A percentile compares a stretch with the other conserved stretches of the same genome.
Evolutionary conservation across 1,140 invertebrate genomes (phyloP).

Genomic region (Drosophila cardini): DNA sequence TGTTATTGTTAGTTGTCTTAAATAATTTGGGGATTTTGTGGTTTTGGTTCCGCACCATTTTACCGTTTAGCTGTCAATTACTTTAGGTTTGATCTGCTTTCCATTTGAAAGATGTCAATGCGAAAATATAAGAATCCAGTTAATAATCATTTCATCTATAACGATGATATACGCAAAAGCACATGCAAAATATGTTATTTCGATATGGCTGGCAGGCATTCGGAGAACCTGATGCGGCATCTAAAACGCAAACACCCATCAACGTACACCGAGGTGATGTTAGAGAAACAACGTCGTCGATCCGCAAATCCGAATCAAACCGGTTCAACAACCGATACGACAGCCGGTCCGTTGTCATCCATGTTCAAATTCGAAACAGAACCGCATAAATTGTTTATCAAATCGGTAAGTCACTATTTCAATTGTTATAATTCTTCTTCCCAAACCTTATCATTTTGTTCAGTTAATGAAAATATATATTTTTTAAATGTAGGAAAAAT

Average conservation of each 20-base stretch:
- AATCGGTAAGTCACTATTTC: constrained; percentile 30
- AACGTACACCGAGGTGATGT: constrained; percentile 40
- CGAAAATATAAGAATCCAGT: constrained; percentile 53
- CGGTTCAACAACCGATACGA: constrained; percentile 12
- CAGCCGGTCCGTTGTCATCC: constrained; percentile 10
- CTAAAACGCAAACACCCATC: constrained; percentile 55
- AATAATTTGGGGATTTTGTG: constrained; percentile 1
- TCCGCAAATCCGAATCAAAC: constrained; percentile 12
- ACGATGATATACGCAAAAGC: constrained; percentile 54
- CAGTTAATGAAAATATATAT: neutral
- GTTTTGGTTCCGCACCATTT: constrained; percentile 7
- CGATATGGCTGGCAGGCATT: constrained; percentile 62
- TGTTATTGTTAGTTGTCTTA: neutral
- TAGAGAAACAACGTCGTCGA: constrained; percentile 41
- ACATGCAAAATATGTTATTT: constrained; percentile 57
- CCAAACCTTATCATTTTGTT: neutral
- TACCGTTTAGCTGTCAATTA: neutral
- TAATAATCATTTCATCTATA: constrained; percentile 54
- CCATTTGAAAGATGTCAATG: constrained; percentile 31
- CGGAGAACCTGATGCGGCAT: constrained; percentile 65
- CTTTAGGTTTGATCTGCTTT: too few species aligned
- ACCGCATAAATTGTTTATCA: constrained; percentile 41
- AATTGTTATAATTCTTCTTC: neutral
- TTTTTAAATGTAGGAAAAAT: constrained; percentile 30
- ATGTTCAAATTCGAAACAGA: constrained; percentile 38